phyloP scores from a whole-genome alignment of 2,113 vertebrate species.

The Silurus asotus region DNA sequence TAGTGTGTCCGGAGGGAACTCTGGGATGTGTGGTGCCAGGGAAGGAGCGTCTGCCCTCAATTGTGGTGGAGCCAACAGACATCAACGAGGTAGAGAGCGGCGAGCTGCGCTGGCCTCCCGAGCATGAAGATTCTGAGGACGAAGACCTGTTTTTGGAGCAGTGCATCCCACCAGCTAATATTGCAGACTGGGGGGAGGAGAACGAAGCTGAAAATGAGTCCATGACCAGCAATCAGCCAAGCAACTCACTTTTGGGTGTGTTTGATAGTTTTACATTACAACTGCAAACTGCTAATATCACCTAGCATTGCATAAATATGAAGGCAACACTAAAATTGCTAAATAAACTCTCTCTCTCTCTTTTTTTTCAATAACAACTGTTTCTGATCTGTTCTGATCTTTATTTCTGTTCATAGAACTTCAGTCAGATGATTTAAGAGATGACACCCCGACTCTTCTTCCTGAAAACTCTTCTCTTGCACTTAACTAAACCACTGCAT shows the following conservation, averaged over 20 bases:
- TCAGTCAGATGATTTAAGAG: conserved; percentile 69
- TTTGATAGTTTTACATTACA: not conserved
- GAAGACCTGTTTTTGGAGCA: conserved; percentile 78
- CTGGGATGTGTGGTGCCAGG: conserved; percentile 54
- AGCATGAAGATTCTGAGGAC: conserved; percentile 70
- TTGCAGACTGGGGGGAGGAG: conserved; percentile 73
- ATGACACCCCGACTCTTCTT: conserved; percentile 72
- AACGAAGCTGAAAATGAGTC: conserved; percentile 60
- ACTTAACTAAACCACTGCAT: conserved; percentile 60
- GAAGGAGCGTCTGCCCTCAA: conserved; percentile 78
- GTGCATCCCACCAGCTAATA: conserved; percentile 75
- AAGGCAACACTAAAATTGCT: no score
- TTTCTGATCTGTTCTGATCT: not conserved
- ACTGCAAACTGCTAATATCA: not conserved
- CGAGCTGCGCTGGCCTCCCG: conserved; percentile 80
- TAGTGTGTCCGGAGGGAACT: conserved; percentile 56
- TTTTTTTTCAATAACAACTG: not conserved
- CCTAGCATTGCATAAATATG: no score
- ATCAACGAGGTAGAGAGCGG: conserved; percentile 80
- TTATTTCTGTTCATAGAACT: conserved; percentile 62
- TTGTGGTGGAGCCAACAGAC: conserved; percentile 79
- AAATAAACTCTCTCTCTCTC: not conserved
- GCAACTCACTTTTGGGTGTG: conserved; percentile 70
- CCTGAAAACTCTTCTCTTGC: conserved; percentile 63
- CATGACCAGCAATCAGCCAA: conserved; percentile 64